These are phyloP conservation scores for Macrocentrus cingulum DNA, from an alignment of 1,140 invertebrate species.

Conservation along the genomic window DNA sequence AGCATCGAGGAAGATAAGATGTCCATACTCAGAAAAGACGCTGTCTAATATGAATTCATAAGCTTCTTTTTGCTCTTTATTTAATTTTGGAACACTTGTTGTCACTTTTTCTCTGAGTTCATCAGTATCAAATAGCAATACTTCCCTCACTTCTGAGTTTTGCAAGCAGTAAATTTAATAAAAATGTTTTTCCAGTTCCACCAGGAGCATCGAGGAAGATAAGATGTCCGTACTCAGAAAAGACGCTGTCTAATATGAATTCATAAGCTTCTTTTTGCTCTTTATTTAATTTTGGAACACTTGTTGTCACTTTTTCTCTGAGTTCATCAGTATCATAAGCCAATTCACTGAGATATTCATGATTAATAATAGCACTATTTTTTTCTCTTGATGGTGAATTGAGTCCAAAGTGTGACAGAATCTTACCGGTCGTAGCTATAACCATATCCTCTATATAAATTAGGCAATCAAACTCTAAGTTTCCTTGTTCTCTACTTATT, in stretches of 20 bases:
- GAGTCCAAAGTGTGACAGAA: not conserved
- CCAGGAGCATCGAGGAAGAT: conserved; percentile 36
- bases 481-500: not conserved
- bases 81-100: too few species aligned
- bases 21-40: too few species aligned
- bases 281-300: conserved; percentile 21
- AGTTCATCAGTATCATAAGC: not conserved
- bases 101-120: too few species aligned
- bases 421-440: not conserved
- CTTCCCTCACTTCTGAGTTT: not conserved
- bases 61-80: too few species aligned
- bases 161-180: conserved; percentile 32
- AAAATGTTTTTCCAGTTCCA: conserved; percentile 35
- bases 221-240: not conserved
- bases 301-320: not conserved
- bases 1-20: too few species aligned
- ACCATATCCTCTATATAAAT: not conserved
- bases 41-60: too few species aligned
- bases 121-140: not conserved
- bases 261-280: conserved; percentile 1
- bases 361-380: not conserved
- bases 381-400: not conserved
- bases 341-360: not conserved
- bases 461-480: too few species aligned
- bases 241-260: conserved; percentile 9